These are phyloP conservation scores for Atopsyche davidsoni DNA, from an alignment of 1,140 invertebrate genomes.

Conservation along the genomic window DNA sequence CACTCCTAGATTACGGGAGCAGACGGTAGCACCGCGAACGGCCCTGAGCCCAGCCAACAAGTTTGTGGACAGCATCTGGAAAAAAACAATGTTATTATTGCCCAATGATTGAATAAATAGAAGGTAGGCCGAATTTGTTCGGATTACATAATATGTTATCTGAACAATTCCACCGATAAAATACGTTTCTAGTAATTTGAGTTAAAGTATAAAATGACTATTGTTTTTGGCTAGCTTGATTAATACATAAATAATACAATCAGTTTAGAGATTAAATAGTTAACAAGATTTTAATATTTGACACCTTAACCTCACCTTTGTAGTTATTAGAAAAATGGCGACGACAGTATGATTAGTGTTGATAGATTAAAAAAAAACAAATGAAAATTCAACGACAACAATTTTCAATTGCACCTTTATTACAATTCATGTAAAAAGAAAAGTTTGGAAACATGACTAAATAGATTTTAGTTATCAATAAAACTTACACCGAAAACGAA, in stretches of 20 bases:
- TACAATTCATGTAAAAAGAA: too few relatives aligned
- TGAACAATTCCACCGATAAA: not conserved
- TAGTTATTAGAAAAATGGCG: conserved; percentile 10
- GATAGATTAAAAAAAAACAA: too few relatives aligned
- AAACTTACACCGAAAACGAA: too few relatives aligned
- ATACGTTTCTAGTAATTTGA: not conserved
- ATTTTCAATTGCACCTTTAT: too few relatives aligned
- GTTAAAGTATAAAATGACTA: not conserved
- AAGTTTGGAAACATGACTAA: too few relatives aligned
- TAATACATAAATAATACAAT: not conserved
- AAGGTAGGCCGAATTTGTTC: not conserved
- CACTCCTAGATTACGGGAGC: conserved; percentile 57
- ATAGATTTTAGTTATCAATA: too few relatives aligned
- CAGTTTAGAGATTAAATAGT: not conserved
- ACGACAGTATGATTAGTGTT: not conserved
- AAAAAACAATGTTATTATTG: conserved; percentile 4
- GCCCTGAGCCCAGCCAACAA: conserved; percentile 38
- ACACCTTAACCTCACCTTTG: conserved; percentile 19
- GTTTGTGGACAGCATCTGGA: conserved; percentile 42
- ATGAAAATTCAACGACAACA: too few relatives aligned
- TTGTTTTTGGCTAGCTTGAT: not conserved
- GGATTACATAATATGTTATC: not conserved
- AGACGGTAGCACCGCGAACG: conserved; percentile 37
- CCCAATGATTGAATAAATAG: not conserved
- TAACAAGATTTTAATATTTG: conserved; percentile 10